phyloP scores from a whole-genome alignment of 2,113 vertebrate genomes.

The Gambusia affinis region DNA sequence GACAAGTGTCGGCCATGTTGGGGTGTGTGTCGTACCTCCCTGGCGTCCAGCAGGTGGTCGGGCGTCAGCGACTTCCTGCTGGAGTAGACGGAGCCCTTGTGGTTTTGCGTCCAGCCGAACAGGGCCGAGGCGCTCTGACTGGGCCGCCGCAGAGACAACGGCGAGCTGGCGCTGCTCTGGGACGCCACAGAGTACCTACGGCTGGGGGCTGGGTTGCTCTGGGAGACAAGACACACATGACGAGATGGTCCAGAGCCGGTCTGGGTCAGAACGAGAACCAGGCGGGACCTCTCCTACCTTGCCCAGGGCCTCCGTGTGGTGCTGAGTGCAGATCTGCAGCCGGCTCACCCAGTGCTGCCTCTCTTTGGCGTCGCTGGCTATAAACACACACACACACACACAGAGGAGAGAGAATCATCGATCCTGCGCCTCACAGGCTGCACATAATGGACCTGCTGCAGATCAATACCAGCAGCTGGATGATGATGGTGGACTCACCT shows the following conservation, averaged over 20 bases:
- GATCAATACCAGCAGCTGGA: conserved; percentile 64
- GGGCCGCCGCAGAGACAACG: conserved; percentile 86
- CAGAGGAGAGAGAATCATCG: conserved; percentile 10
- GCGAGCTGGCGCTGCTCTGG: conserved; percentile 92
- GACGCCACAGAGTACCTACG: conserved; percentile 94
- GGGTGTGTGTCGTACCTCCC: conserved; percentile 84
- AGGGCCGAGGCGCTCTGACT: conserved; percentile 88
- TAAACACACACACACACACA: background rate
- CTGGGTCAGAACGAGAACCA: too few relatives aligned
- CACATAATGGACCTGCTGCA: conserved; percentile 59
- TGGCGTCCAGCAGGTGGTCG: conserved; percentile 93
- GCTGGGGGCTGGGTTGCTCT: conserved; percentile 95
- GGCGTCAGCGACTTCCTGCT: conserved; percentile 89
- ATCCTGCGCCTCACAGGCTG: conserved; percentile 29
- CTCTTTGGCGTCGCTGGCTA: conserved; percentile 95
- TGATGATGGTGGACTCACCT: conserved; percentile 80
- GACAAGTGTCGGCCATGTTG: too few relatives aligned
- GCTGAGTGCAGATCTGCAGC: conserved; percentile 96
- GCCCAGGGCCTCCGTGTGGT: conserved; percentile 97
- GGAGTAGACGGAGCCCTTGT: conserved; percentile 82
- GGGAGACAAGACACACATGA: conserved; percentile 1
- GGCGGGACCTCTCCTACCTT: conserved; percentile 80
- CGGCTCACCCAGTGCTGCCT: conserved; percentile 98
- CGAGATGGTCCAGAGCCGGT: background rate
- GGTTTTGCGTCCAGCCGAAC: conserved; percentile 85